A percentile compares a stretch with the other conserved stretches of the same genome.
These are phyloP conservation scores for Aphelocoma californica DNA, from an alignment of 2,797 vertebrate species.

Conservation along the genomic window DNA sequence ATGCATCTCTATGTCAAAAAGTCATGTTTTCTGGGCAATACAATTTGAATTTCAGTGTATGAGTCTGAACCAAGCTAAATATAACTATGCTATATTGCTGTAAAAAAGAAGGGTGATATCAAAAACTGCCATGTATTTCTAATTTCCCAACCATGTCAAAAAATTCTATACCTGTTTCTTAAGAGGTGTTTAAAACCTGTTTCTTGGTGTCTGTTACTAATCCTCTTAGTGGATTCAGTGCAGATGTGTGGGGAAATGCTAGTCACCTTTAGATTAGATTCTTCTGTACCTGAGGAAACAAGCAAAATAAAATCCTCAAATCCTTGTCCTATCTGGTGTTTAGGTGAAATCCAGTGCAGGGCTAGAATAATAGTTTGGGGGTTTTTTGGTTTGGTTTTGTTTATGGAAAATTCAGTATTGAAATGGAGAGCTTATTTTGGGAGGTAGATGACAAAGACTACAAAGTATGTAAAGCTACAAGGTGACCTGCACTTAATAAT, in stretches of 20 bases:
- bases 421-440: not conserved
- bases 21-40: not conserved
- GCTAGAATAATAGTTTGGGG: not conserved
- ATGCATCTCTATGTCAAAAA: not conserved
- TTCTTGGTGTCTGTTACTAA: not conserved
- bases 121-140: not conserved
- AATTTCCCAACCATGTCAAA: not conserved
- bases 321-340: not conserved
- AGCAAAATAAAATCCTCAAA: not conserved
- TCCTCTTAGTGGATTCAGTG: not conserved
- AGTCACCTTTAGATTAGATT: conserved; percentile 1
- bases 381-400: not conserved
- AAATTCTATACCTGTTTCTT: not conserved
- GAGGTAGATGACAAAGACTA: not conserved
- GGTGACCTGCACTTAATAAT: not conserved
- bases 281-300: not conserved
- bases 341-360: not conserved
- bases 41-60: not conserved
- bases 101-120: not conserved
- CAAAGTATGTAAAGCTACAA: not conserved
- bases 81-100: not conserved
- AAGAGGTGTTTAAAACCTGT: not conserved
- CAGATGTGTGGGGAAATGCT: not conserved
- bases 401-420: not conserved
- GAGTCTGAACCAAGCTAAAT: not conserved